A percentile compares a stretch with the other conserved stretches of the same genome.
Evolutionary conservation across 2,888 invertebrate genomes (phyloP).

Genomic region (Zhuqinia jingwanae): DNA sequence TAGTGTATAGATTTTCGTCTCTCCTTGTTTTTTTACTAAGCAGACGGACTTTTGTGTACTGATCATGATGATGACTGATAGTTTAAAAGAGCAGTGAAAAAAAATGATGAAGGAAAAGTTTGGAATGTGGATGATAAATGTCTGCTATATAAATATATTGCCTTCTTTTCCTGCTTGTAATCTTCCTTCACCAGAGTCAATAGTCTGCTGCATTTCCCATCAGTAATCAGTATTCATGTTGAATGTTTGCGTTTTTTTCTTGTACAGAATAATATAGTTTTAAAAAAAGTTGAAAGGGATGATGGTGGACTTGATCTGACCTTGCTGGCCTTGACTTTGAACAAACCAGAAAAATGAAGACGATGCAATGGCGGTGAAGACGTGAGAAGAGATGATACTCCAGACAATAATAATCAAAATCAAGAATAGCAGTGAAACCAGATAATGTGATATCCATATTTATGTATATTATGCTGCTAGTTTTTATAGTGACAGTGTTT

Average conservation of each 20-base stretch:
- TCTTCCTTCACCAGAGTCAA: too few species aligned
- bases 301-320: neutral
- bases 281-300: neutral
- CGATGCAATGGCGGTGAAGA: too few species aligned
- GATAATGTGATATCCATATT: too few species aligned
- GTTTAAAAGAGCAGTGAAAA: neutral
- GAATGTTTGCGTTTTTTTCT: neutral
- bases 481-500: too few species aligned
- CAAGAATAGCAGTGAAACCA: neutral
- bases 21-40: neutral
- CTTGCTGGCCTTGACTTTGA: conserved; percentile 58
- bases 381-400: too few species aligned
- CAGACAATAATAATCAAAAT: neutral
- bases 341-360: conserved; percentile 5
- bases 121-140: conserved; percentile 21
- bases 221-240: too few species aligned
- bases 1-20: neutral
- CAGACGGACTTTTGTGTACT: neutral
- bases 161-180: neutral
- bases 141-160: neutral
- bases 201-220: too few species aligned
- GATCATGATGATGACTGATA: neutral
- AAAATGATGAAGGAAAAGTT: neutral
- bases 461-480: too few species aligned
- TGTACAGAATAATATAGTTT: neutral